Evolutionary conservation across 2,113 vertebrate species (phyloP).

Genomic region (Vidua chalybeata): DNA sequence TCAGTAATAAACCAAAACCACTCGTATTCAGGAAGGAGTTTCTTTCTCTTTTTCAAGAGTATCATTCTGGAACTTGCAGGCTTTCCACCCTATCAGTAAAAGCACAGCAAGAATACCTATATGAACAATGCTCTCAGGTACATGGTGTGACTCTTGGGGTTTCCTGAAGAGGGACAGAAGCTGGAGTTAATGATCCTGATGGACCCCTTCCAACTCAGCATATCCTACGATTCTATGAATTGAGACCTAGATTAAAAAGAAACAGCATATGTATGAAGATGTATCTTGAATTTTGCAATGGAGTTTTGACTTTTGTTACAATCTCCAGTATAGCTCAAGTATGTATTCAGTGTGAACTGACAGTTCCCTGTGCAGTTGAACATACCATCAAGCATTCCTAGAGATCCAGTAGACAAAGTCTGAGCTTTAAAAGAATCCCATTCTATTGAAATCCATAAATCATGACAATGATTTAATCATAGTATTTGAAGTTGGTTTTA

Average conservation of each 20-base stretch:
- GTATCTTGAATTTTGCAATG: not conserved
- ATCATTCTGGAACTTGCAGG: not conserved
- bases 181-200: not conserved
- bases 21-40: not conserved
- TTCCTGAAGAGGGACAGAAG: not conserved
- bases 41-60: not conserved
- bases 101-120: not conserved
- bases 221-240: not conserved
- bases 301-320: not conserved
- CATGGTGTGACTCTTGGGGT: not conserved
- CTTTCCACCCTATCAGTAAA: not conserved
- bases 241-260: not conserved
- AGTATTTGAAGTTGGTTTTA: not conserved
- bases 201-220: not conserved
- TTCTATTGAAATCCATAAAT: not conserved
- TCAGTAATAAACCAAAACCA: not conserved
- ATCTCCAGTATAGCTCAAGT: not conserved
- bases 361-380: not conserved
- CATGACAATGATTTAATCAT: not conserved
- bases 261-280: not conserved
- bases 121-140: fast-evolving
- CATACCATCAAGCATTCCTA: not conserved
- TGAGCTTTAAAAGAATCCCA: not conserved
- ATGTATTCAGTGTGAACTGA: not conserved
- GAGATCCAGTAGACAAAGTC: not conserved